These are phyloP conservation scores for Autographa gamma DNA, from an alignment of 2,888 invertebrate species.

Conservation along the genomic window DNA sequence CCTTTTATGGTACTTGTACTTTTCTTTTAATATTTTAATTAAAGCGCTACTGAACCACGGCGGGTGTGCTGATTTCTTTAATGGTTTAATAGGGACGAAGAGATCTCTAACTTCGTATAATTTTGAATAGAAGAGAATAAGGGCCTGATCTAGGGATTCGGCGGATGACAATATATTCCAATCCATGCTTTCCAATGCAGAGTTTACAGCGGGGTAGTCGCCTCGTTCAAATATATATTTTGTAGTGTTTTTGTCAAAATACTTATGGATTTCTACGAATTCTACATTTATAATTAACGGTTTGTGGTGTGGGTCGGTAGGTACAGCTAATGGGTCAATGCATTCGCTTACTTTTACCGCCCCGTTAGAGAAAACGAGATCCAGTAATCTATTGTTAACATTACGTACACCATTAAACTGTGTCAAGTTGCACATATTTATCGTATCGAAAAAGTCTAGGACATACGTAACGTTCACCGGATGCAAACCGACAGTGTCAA, in stretches of 20 bases:
- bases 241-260: background rate
- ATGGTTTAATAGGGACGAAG: slow-evolving; percentile 5
- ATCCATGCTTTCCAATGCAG: slow-evolving; percentile 5
- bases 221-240: slow-evolving; percentile 7
- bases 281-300: too few species aligned
- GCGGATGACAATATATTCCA: background rate
- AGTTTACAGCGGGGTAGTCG: slow-evolving; percentile 6
- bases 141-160: slow-evolving; percentile 6
- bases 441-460: background rate
- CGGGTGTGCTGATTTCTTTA: slow-evolving; percentile 14
- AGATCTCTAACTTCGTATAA: slow-evolving; percentile 17
- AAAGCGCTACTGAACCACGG: slow-evolving; percentile 45
- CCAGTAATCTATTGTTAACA: background rate
- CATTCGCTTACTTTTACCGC: too few species aligned
- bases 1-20: slow-evolving; percentile 21
- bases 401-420: background rate
- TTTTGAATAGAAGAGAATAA: slow-evolving; percentile 12
- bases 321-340: too few species aligned
- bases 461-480: background rate
- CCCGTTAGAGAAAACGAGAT: background rate
- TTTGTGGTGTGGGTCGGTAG: too few species aligned
- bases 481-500: background rate
- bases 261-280: too few species aligned
- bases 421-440: background rate
- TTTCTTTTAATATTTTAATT: slow-evolving; percentile 40